Base-by-base conservation (phyloP, 2,888 invertebrate genomes). In the Chrysolina haemoptera region DNA sequence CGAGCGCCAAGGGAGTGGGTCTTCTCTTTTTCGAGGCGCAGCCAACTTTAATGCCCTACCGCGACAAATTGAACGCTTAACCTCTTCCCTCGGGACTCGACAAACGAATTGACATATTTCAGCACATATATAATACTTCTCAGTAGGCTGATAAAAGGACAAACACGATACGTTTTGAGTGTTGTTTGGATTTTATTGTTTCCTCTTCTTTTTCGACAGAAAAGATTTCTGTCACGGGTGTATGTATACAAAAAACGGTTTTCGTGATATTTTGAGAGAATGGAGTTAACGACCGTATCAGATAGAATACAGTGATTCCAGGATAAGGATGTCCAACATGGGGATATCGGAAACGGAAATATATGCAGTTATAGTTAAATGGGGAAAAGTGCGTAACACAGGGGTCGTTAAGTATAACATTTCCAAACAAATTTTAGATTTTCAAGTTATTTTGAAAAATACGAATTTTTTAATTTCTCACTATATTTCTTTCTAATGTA, bases 1-100 rank as follows among this genome's bases (percentile, higher is more conserved):
- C 91, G 92, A 91, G 91, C 88, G 91, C 89, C 91, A 79, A 78
- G 91, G 90, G 91, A 91, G 67, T 66, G 71, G 70, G 62, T 66
- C 72, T 75, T 75, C 67, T 69, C 70, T 59, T 66, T 46, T 35
- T 48, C 70, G 62, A 70, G 62, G 78, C 81, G 78, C 78, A 80
- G 82, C 85, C 86, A 85, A 85, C 88, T 87, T 88, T 89, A 89
- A 88, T 88, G 88, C 88, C 87, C 87, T 82, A 85, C 84, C 85
- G 87, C 88, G 88, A 89, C 88, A 89, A 88, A 88, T 88, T 88
- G 89, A 86, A 85, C 87, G 87, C 88, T 88, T 88, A 88, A 87
- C 87, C 87, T 73, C 74, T 72, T 77, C 77, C 79, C 79, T 20
- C 59, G 73, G 74, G 79, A 75, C 27, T 80, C 78, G 83, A 84